A percentile compares a stretch with the other conserved stretches of the same genome.
These are phyloP conservation scores for Bathynomus jamesi DNA, from an alignment of 1,140 invertebrate species.

Conservation along the genomic window DNA sequence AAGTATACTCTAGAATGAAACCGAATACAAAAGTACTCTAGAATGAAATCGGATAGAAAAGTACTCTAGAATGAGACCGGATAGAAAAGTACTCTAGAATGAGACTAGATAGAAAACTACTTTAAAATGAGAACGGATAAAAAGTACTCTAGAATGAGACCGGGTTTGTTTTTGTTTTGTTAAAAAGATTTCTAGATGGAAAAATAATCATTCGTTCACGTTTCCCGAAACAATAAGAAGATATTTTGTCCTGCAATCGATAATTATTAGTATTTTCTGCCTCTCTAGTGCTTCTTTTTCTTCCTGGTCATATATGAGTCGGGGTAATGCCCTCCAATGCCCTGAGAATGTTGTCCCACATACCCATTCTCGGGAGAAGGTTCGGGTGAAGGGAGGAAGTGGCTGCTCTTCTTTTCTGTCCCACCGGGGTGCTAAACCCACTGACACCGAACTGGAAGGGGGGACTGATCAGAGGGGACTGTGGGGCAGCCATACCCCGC, in stretches of 20 bases:
- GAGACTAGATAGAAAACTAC: conserved; percentile 8
- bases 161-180: conserved; percentile 4
- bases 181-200: background rate
- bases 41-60: no score
- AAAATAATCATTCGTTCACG: background rate
- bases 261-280: background rate
- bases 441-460: conserved; percentile 21
- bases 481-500: conserved; percentile 7
- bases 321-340: conserved; percentile 52
- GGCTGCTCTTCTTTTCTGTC: conserved; percentile 48
- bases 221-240: background rate
- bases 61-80: no score
- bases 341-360: conserved; percentile 53
- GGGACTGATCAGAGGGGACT: conserved; percentile 12
- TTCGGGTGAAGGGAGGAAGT: conserved; percentile 49
- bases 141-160: no score
- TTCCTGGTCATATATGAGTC: conserved; percentile 50
- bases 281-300: background rate
- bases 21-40: no score
- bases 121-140: conserved; percentile 10
- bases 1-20: no score
- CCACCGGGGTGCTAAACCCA: conserved; percentile 42
- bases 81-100: no score
- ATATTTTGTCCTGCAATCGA: background rate
- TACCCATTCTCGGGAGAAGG: conserved; percentile 49